Conservation (phyloP, 2,113 vertebrate genomes). For the Morone saxatilis region DNA sequence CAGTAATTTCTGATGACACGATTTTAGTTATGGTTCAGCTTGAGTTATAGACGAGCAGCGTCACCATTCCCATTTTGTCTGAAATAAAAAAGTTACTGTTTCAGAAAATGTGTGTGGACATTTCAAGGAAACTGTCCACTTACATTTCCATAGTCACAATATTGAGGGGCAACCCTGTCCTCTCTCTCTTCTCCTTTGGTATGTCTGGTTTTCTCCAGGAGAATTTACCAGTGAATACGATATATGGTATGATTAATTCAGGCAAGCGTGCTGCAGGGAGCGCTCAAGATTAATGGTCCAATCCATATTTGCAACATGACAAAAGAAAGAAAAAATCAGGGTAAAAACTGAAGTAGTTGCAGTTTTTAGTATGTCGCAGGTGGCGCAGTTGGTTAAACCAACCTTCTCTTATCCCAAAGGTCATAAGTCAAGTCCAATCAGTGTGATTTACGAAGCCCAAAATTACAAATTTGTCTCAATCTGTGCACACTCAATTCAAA, state of each 20-base stretch:
- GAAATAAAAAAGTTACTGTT: not conserved
- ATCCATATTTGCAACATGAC: not conserved
- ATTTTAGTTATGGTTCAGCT: no score
- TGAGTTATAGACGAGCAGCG: no score
- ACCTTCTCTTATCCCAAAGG: no score
- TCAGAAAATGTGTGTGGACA: not conserved
- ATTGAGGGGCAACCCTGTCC: not conserved
- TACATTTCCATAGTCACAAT: not conserved
- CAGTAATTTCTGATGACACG: no score
- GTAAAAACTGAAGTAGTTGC: not conserved
- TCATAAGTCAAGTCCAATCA: not conserved
- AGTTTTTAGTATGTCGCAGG: not conserved
- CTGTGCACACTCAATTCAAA: no score
- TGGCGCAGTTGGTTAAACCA: no score
- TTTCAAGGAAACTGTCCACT: not conserved
- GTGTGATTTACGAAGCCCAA: not conserved
- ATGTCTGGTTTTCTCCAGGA: not conserved
- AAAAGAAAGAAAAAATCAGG: no score
- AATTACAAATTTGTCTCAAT: not conserved
- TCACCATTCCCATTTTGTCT: no score
- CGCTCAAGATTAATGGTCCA: not conserved
- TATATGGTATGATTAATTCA: slow-evolving; percentile 24
- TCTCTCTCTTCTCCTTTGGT: not conserved
- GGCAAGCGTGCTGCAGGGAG: not conserved
- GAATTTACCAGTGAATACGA: slow-evolving; percentile 24